A percentile compares a stretch with the other conserved stretches of the same genome.
phyloP scores from a whole-genome alignment of 1,140 invertebrate genomes.

The Holotrichia oblita region DNA sequence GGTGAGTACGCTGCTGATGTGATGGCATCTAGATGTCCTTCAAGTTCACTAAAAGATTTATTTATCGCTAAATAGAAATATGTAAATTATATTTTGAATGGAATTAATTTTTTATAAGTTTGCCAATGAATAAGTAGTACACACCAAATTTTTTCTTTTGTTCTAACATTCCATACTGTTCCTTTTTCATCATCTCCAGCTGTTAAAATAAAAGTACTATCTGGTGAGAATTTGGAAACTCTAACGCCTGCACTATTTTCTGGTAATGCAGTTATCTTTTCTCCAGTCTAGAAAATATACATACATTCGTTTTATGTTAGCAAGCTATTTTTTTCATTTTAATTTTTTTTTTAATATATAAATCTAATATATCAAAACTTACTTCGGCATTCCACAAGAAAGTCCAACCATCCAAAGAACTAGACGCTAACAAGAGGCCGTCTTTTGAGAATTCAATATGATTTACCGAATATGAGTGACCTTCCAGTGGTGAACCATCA shows the following conservation, averaged over 20 bases:
- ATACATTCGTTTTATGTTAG: neutral
- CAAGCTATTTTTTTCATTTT: too few relatives aligned
- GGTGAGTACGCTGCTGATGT: conserved; percentile 72
- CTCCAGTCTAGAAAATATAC: conserved; percentile 54
- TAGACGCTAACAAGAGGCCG: conserved; percentile 73
- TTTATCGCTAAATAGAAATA: too few relatives aligned
- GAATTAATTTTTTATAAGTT: neutral
- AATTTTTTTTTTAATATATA: too few relatives aligned
- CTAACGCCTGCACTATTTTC: conserved; percentile 57
- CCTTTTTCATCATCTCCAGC: conserved; percentile 79
- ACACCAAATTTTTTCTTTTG: conserved; percentile 64
- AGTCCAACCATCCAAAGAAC: conserved; percentile 77
- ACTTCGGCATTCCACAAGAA: conserved; percentile 73
- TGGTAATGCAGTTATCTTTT: conserved; percentile 54
- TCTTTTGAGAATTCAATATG: conserved; percentile 73
- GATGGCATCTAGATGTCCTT: conserved; percentile 68
- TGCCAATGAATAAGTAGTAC: conserved; percentile 37
- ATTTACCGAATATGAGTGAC: conserved; percentile 72
- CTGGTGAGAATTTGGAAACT: conserved; percentile 73
- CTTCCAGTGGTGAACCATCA: conserved; percentile 64
- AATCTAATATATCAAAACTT: conserved; percentile 48
- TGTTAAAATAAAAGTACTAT: conserved; percentile 70
- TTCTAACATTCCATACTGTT: conserved; percentile 71
- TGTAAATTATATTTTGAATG: neutral
- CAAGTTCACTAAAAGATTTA: conserved; percentile 60